A percentile compares a stretch with the other conserved stretches of the same genome.
These are phyloP conservation scores for Sminthopsis crassicaudata DNA, from an alignment of 2,113 vertebrate species.

Conservation along the genomic window DNA sequence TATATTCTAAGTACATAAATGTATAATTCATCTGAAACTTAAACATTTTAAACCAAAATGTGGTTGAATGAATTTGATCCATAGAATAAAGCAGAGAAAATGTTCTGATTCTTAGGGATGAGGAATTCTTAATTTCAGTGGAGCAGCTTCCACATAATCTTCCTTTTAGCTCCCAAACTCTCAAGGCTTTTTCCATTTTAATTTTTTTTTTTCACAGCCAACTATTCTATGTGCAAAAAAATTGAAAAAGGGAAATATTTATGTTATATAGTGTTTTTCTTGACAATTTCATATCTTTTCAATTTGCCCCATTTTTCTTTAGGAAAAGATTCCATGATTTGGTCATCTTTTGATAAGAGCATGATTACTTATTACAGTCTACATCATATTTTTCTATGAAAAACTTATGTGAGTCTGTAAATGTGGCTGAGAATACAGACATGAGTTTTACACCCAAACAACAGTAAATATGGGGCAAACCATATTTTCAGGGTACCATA, in stretches of 20 bases:
- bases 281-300: not conserved
- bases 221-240: not conserved
- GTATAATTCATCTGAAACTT: not conserved
- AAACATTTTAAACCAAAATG: not conserved
- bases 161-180: not conserved
- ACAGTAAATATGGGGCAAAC: not conserved
- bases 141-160: not conserved
- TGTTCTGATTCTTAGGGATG: not conserved
- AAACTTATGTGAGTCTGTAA: not conserved
- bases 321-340: not conserved
- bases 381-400: not conserved
- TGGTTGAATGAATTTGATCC: not conserved
- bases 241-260: not conserved
- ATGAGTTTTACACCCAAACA: not conserved
- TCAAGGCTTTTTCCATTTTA: not conserved
- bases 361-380: not conserved
- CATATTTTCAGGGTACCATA: not conserved
- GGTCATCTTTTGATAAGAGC: not conserved
- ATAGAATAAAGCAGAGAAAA: not conserved
- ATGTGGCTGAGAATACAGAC: not conserved
- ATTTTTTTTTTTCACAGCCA: not conserved
- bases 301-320: not conserved
- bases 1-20: not conserved
- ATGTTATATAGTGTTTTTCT: not conserved
- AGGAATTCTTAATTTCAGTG: not conserved